Evolutionary conservation across 2,113 vertebrate genomes (phyloP).

Genomic region (Eclectus roratus): DNA sequence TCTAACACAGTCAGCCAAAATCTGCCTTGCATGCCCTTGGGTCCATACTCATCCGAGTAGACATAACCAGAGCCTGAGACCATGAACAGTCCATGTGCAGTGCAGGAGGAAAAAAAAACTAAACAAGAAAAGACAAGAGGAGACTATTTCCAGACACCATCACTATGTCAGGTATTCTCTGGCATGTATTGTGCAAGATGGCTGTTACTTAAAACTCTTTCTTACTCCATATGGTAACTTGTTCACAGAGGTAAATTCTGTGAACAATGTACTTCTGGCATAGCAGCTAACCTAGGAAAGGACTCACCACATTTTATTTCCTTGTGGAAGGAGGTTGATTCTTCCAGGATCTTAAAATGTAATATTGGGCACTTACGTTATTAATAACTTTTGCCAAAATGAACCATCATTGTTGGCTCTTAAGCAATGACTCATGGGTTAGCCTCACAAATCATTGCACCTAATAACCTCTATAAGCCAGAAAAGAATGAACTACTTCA

Average conservation of each 20-base stretch:
- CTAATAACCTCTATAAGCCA: neutral
- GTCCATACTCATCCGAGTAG: neutral
- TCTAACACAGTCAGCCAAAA: neutral
- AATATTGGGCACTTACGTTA: neutral
- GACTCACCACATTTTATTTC: neutral
- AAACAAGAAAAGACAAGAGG: neutral
- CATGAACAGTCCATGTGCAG: neutral
- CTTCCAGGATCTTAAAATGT: neutral
- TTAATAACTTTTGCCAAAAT: neutral
- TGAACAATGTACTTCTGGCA: neutral
- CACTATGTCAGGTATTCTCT: neutral
- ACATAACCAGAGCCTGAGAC: neutral
- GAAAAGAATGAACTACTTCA: neutral
- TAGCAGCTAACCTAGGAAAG: neutral
- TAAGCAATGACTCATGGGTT: neutral
- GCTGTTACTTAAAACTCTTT: neutral
- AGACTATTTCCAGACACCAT: neutral
- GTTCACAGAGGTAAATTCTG: neutral
- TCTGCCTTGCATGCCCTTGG: fast-evolving
- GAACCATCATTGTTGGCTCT: neutral
- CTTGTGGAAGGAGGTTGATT: neutral
- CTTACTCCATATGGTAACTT: neutral
- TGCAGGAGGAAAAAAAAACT: neutral
- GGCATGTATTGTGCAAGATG: neutral
- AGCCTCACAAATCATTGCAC: neutral